Evolutionary conservation across 1,140 invertebrate genomes (phyloP), one percentile per base, ranked within the genome.

Genomic region (Anastrepha obliqua): DNA sequence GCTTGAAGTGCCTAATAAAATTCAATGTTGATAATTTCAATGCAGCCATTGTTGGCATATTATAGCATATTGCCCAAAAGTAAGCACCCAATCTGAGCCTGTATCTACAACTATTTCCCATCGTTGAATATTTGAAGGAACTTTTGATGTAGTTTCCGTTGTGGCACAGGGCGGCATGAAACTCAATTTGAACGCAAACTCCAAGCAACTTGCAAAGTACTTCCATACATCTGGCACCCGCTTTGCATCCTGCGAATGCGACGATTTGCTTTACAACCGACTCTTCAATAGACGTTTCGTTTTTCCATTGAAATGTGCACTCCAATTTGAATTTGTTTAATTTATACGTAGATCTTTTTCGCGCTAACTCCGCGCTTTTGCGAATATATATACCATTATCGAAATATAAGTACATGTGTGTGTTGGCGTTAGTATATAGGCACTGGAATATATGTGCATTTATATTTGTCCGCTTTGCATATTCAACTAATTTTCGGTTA

Each of bases 261-360:
- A 13, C 13, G 13, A 42, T 67, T 67, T 67, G 65, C 29, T 67
- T 67, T 67, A 67, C 65, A 67, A 67, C 65, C 29, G 29, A 29
- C 29, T 65, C 64, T 65, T 65, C 64, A 39, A 39, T 65, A 20
- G 64, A 2, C 9, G 6, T 65, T 11, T n/a, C 20, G 64, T 65
- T 39, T 39, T 5, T 29, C 29, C 64, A 65, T 65, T 29, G 64
- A 65, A 39, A 65, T 65, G 29, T 65, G 64, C 64, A 65, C 65
- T 74, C 42, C 67, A 74, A 74, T 74, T 74, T 74, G 67, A 74
- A 74, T 74, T 74, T 74, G 67, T 74, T 74, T 74, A 74, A 74
- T 74, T 74, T 74, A n/a, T n/a, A 42, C 17, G 17, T 74, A 13
- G 67, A 8, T 74, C 67, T 74, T 74, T 74, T 74, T 74, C 13